Evolutionary conservation across 2,113 vertebrate genomes (phyloP).

Genomic region (Jacana jacana): DNA sequence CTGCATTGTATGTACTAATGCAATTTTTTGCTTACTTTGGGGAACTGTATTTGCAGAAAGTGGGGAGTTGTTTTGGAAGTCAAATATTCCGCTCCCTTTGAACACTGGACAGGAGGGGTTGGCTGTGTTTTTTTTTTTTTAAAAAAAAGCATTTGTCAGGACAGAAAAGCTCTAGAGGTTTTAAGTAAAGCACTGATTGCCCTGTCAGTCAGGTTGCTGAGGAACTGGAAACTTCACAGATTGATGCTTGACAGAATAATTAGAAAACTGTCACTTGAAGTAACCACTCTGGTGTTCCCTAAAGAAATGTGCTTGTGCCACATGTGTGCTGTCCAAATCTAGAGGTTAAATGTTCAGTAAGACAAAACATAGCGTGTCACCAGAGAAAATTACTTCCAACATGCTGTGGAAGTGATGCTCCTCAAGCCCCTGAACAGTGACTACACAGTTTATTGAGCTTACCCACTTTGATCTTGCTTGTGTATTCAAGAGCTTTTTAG

Average conservation of each 20-base stretch:
- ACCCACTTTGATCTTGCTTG: neutral
- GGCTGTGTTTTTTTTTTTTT: neutral
- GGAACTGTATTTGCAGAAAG: neutral
- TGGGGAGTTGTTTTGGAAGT: neutral
- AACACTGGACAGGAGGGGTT: neutral
- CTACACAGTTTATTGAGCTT: conserved; percentile 24
- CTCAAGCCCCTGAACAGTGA: conserved; percentile 33
- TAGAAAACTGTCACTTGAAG: conserved; percentile 96
- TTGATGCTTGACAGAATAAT: conserved; percentile 99
- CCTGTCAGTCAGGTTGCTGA: conserved; percentile 88
- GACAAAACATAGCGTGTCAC: conserved; percentile 79
- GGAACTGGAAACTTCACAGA: conserved; percentile 85
- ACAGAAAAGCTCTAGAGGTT: conserved; percentile 59
- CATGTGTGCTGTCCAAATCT: conserved; percentile 69
- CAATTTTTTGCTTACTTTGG: neutral
- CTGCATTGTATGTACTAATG: neutral
- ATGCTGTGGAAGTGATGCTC: conserved; percentile 51
- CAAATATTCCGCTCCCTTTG: neutral
- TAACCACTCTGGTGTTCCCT: conserved; percentile 88
- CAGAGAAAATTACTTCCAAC: conserved; percentile 69
- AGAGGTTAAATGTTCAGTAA: conserved; percentile 82
- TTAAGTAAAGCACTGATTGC: conserved; percentile 89
- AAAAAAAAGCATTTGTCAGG: conserved; percentile 7
- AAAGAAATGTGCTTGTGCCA: conserved; percentile 73
- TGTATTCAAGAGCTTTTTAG: conserved; percentile 24